phyloP scores from a whole-genome alignment of 1,140 invertebrate species.

The Bombus ignitus region DNA sequence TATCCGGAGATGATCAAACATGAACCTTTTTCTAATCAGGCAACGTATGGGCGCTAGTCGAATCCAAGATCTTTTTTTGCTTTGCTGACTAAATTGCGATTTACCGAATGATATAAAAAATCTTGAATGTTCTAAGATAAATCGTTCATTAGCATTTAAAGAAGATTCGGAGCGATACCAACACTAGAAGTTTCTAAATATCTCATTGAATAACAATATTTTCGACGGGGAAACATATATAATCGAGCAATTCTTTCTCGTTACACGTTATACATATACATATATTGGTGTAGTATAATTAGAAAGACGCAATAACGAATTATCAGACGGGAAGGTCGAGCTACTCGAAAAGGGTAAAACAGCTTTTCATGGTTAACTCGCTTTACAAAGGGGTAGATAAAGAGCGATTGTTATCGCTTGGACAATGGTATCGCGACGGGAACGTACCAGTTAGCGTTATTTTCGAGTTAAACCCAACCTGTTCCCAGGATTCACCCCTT shows the following conservation, averaged over 20 bases:
- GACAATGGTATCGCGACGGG: background rate
- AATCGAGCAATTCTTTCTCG: background rate
- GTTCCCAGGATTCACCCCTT: background rate
- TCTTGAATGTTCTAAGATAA: background rate
- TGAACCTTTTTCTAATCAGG: background rate
- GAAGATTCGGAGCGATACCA: background rate
- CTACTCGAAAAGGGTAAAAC: background rate
- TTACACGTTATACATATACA: background rate
- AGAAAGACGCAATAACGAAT: background rate
- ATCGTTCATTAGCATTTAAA: background rate
- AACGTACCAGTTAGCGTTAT: slow-evolving; percentile 13
- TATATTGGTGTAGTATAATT: no score
- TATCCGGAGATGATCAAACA: background rate
- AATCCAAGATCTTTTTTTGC: no score
- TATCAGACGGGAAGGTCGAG: no score
- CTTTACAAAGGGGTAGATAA: background rate
- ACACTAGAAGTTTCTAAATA: background rate
- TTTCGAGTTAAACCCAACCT: slow-evolving; percentile 15
- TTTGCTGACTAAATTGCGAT: no score
- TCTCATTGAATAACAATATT: background rate
- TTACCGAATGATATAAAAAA: no score
- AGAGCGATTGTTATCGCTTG: slow-evolving; percentile 19
- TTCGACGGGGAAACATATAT: background rate
- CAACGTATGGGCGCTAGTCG: no score
- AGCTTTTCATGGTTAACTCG: background rate